These are phyloP conservation scores for Caradrina kadenii DNA, from an alignment of 2,888 invertebrate genomes.

Conservation along the genomic window DNA sequence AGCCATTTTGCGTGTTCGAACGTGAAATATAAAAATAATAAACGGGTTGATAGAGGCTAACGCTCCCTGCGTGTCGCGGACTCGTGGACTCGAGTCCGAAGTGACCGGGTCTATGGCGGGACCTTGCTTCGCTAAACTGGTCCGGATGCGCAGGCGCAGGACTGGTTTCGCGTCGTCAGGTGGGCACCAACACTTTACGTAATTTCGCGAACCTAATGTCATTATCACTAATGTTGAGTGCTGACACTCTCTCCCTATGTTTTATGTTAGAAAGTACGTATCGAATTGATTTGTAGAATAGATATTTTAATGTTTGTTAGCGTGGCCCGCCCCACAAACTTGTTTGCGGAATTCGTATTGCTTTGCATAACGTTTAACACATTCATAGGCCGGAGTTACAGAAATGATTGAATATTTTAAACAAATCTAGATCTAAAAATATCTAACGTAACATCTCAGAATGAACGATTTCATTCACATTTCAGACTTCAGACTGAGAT, in stretches of 20 bases:
- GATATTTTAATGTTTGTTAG: constrained; percentile 16
- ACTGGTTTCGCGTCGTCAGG: constrained; percentile 81
- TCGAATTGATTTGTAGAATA: constrained; percentile 32
- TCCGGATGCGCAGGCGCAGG: constrained; percentile 62
- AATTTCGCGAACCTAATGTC: constrained; percentile 76
- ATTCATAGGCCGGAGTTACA: constrained; percentile 29
- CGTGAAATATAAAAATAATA: constrained; percentile 70
- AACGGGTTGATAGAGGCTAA: constrained; percentile 74
- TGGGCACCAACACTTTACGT: constrained; percentile 76
- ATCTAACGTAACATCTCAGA: constrained; percentile 14
- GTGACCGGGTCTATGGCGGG: constrained; percentile 78
- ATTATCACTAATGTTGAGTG: constrained; percentile 60
- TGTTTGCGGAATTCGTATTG: constrained; percentile 43
- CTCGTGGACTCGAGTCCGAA: constrained; percentile 51
- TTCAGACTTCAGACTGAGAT: constrained; percentile 51
- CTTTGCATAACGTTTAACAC: constrained; percentile 36
- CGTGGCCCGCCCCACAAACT: constrained; percentile 28
- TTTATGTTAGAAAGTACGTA: constrained; percentile 48
- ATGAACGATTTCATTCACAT: constrained; percentile 47
- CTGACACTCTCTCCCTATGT: constrained; percentile 57
- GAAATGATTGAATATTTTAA: constrained; percentile 25
- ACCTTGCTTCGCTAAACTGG: constrained; percentile 81
- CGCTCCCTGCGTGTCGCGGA: constrained; percentile 65
- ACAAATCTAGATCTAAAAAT: constrained; percentile 39
- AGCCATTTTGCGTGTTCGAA: constrained; percentile 65